Percentiles rank a stretch among this genome's conserved stretches.
Evolutionary conservation across 2,888 invertebrate species (phyloP).

Genomic region (Brachypterus glaber): DNA sequence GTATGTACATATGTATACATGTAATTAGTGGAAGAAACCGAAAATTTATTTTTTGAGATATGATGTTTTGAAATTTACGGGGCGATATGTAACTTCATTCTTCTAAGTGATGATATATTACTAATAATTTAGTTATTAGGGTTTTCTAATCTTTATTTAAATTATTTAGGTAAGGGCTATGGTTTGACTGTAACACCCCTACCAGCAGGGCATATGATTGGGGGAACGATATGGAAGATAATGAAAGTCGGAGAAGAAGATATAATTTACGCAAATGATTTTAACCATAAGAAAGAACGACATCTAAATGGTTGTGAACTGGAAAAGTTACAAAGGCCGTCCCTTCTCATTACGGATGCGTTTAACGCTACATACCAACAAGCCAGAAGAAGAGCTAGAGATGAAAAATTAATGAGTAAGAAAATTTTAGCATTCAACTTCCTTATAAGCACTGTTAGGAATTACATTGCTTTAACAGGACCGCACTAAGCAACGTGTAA

Average conservation of each 20-base stretch:
- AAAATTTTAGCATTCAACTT: too few relatives aligned
- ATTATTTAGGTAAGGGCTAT: constrained; percentile 84
- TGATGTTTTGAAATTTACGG: too few relatives aligned
- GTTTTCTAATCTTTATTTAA: too few relatives aligned
- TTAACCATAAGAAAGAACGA: constrained; percentile 97
- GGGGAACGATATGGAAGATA: constrained; percentile 98
- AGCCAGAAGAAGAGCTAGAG: constrained; percentile 77
- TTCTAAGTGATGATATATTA: too few relatives aligned
- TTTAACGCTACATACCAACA: constrained; percentile 93
- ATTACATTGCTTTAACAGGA: too few relatives aligned
- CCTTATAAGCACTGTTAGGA: too few relatives aligned
- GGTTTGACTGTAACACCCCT: constrained; percentile 91
- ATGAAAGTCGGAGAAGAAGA: constrained; percentile 97
- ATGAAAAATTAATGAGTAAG: constrained; percentile 95
- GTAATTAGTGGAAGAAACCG: too few relatives aligned
- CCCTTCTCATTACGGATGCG: constrained; percentile 88
- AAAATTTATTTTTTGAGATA: too few relatives aligned
- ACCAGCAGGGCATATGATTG: constrained; percentile 96
- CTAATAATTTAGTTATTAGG: too few relatives aligned
- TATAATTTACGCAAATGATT: constrained; percentile 95
- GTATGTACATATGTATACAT: too few relatives aligned
- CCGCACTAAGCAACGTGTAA: too few relatives aligned
- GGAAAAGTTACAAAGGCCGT: constrained; percentile 83
- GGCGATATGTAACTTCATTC: too few relatives aligned
- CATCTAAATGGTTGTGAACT: constrained; percentile 95